phyloP scores from a whole-genome alignment of 1,140 invertebrate species.

The Leptinotarsa undecemlineata region DNA sequence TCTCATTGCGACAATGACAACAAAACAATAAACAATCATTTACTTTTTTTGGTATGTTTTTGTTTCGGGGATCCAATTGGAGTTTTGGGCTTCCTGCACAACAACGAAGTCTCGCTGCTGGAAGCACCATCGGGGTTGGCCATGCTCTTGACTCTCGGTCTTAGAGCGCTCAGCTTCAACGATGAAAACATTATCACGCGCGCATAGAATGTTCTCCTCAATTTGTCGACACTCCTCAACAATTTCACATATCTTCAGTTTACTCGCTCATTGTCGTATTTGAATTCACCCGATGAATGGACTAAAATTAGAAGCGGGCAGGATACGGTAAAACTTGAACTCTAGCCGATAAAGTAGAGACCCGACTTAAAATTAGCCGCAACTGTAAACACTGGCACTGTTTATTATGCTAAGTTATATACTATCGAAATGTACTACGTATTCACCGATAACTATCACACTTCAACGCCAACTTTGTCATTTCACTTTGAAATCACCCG shows the following conservation, averaged over 20 bases:
- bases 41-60: conserved; percentile 43
- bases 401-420: conserved; percentile 14
- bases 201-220: not conserved
- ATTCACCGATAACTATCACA: not conserved
- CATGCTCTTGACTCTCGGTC: conserved; percentile 42
- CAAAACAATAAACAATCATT: conserved; percentile 9
- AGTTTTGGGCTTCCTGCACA: conserved; percentile 44
- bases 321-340: conserved; percentile 15
- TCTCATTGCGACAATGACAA: no score
- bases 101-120: conserved; percentile 19
- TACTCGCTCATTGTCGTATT: conserved; percentile 22
- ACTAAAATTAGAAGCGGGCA: conserved; percentile 20
- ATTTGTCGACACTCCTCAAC: not conserved
- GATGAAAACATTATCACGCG: conserved; percentile 44
- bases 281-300: conserved; percentile 12
- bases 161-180: conserved; percentile 44
- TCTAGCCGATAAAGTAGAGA: conserved; percentile 8
- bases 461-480: not conserved
- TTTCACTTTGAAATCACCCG: not conserved
- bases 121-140: conserved; percentile 9
- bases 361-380: conserved; percentile 18
- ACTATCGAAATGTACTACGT: not conserved
- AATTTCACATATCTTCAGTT: conserved; percentile 10
- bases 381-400: conserved; percentile 21
- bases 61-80: conserved; percentile 45